These are phyloP conservation scores for Xestia sexstrigata DNA, from an alignment of 2,888 invertebrate genomes.

Conservation along the genomic window DNA sequence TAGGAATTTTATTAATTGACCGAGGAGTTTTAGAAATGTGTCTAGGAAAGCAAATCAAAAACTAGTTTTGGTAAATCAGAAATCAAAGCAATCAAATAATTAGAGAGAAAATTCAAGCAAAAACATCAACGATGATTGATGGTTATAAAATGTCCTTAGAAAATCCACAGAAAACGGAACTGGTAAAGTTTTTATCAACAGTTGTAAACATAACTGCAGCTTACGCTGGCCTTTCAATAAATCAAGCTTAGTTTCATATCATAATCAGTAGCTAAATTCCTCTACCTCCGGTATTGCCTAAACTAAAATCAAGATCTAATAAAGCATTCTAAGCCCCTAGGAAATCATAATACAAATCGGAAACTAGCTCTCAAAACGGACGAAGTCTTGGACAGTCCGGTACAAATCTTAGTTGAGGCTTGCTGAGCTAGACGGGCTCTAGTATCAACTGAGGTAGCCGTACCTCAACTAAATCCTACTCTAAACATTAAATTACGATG, in stretches of 20 bases:
- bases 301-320: constrained; percentile 33
- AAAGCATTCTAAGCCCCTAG: constrained; percentile 38
- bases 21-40: constrained; percentile 14
- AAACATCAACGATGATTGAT: constrained; percentile 13
- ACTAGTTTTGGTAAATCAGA: constrained; percentile 34
- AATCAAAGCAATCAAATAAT: constrained; percentile 49
- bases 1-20: constrained; percentile 7
- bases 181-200: not conserved
- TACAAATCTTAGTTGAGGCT: constrained; percentile 37
- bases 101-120: constrained; percentile 14
- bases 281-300: constrained; percentile 15
- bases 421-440: not conserved
- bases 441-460: not conserved
- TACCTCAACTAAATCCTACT: constrained; percentile 37
- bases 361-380: constrained; percentile 38
- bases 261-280: constrained; percentile 33
- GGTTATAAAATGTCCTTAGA: not conserved
- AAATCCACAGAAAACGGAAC: constrained; percentile 8
- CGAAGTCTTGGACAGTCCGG: constrained; percentile 22
- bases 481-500: constrained; percentile 54
- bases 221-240: constrained; percentile 6
- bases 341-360: constrained; percentile 45
- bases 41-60: constrained; percentile 45
- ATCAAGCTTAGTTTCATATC: constrained; percentile 6
- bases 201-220: constrained; percentile 10